These are phyloP conservation scores for Ahaetulla prasina DNA, from an alignment of 2,113 vertebrate genomes.

Conservation along the genomic window DNA sequence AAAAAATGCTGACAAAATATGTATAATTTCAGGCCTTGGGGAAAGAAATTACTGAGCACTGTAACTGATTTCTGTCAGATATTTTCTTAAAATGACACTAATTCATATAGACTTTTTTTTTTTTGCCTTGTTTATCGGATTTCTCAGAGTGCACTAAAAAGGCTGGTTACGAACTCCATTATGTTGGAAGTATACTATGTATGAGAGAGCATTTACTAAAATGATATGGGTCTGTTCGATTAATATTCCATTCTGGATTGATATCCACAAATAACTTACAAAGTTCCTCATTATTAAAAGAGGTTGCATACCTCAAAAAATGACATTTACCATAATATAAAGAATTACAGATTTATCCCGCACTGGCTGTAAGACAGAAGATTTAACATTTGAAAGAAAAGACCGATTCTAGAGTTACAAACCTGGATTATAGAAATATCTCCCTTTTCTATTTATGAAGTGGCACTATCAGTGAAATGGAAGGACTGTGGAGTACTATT, in stretches of 20 bases:
- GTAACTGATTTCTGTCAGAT: not conserved
- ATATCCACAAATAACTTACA: not conserved
- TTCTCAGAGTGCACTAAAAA: not conserved
- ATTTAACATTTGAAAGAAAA: not conserved
- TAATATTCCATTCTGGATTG: not conserved
- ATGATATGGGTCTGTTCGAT: not conserved
- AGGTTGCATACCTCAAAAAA: not conserved
- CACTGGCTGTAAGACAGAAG: not conserved
- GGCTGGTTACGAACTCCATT: not conserved
- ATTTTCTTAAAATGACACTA: not conserved
- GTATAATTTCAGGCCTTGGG: not conserved
- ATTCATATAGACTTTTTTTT: not conserved
- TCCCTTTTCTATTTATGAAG: not conserved
- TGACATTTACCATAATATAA: not conserved
- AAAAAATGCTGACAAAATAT: not conserved
- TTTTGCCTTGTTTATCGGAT: not conserved
- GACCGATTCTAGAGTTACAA: not conserved
- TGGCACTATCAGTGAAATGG: not conserved
- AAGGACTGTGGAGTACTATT: not conserved
- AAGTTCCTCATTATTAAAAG: not conserved
- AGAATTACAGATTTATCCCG: not conserved
- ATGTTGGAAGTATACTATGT: not conserved
- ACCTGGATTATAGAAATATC: not conserved
- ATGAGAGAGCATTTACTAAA: not conserved
- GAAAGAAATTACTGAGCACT: slow-evolving; percentile 4